Percentiles rank a stretch among this genome's conserved stretches.
Evolutionary conservation across 1,140 invertebrate species (phyloP).

Genomic region (Lysiphlebus fabarum): DNA sequence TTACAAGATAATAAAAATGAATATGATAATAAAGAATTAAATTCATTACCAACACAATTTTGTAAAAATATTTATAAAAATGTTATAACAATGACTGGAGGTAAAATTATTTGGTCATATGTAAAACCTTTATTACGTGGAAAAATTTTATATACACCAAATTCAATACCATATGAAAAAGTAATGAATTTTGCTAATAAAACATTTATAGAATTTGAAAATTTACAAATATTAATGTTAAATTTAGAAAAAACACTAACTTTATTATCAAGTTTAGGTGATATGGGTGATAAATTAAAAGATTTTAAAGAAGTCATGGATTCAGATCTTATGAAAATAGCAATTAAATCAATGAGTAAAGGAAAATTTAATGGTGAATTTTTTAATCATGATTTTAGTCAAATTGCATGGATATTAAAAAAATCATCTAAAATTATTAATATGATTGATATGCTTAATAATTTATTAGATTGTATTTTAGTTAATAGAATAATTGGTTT

Average conservation of each 20-base stretch:
- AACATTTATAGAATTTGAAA: conserved; percentile 59
- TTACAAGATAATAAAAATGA: conserved; percentile 56
- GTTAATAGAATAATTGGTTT: conserved; percentile 59
- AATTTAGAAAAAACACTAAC: conserved; percentile 52
- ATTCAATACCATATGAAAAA: conserved; percentile 47
- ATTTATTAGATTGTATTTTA: conserved; percentile 61
- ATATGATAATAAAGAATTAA: conserved; percentile 54
- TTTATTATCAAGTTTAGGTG: conserved; percentile 49
- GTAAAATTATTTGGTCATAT: conserved; percentile 67
- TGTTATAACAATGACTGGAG: conserved; percentile 58
- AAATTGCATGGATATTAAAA: conserved; percentile 43
- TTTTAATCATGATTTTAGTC: conserved; percentile 39
- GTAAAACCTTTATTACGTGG: conserved; percentile 65
- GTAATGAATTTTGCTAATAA: conserved; percentile 61
- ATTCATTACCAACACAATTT: conserved; percentile 62
- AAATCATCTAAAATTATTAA: conserved; percentile 36
- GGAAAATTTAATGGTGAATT: conserved; percentile 38
- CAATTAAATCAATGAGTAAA: conserved; percentile 40
- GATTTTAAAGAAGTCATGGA: conserved; percentile 52
- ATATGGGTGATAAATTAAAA: conserved; percentile 51
- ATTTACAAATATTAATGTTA: conserved; percentile 51
- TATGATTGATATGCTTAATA: conserved; percentile 47
- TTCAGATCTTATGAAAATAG: conserved; percentile 46
- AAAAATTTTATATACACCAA: conserved; percentile 62
- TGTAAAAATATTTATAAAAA: conserved; percentile 62